Evolutionary conservation across 2,888 invertebrate species (phyloP).

Genomic region (Latheticus oryzae): DNA sequence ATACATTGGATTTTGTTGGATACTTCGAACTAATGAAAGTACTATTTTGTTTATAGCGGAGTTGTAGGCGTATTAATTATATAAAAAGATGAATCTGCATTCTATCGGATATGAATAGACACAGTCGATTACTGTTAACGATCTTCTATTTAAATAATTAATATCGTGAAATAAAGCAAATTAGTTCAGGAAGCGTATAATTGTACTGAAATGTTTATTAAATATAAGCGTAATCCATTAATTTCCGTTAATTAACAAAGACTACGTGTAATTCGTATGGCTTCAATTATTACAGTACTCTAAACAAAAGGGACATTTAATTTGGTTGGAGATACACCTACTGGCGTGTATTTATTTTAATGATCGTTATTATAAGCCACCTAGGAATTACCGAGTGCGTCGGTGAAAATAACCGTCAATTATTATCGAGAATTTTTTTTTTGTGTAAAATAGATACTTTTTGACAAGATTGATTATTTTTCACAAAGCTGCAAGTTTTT

Average conservation of each 20-base stretch:
- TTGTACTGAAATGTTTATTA: conserved; percentile 48
- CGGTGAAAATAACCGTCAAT: conserved; percentile 3
- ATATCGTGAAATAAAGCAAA: conserved; percentile 47
- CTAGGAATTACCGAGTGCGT: conserved; percentile 11
- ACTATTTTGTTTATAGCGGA: no score
- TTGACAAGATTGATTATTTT: neutral
- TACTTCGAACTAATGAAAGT: conserved; percentile 6
- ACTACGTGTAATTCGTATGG: conserved; percentile 44
- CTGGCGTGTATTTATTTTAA: conserved; percentile 16
- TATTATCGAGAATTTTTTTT: conserved; percentile 2
- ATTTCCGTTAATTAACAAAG: conserved; percentile 50
- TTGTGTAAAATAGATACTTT: neutral
- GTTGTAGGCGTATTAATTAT: no score
- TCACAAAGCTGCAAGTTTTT: no score
- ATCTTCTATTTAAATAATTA: conserved; percentile 48
- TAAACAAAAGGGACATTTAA: conserved; percentile 38
- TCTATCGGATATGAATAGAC: conserved; percentile 29
- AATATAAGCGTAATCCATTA: conserved; percentile 51
- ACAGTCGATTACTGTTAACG: conserved; percentile 40
- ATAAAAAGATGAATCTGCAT: conserved; percentile 8
- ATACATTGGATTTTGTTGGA: conserved; percentile 7
- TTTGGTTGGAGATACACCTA: conserved; percentile 21
- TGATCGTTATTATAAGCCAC: conserved; percentile 13
- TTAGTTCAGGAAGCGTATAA: conserved; percentile 47
- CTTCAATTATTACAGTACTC: conserved; percentile 37